Base-by-base conservation (phyloP, 2,113 vertebrate species). In the Rhinoptilus africanus region DNA sequence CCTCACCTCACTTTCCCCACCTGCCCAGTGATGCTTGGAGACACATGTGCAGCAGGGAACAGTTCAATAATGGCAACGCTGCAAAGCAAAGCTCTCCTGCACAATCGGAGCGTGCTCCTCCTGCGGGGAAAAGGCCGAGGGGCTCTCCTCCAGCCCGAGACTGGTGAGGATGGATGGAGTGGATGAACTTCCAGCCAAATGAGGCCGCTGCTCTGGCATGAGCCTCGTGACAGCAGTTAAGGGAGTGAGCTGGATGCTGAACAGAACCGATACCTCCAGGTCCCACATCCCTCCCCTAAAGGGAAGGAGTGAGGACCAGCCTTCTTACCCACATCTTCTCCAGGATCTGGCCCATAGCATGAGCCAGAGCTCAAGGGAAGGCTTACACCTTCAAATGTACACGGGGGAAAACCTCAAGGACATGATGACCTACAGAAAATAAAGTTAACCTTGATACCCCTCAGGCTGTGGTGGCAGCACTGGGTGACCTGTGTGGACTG, bases 101-200 rank as follows among this genome's bases (percentile, higher is more conserved):
- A 20, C 2, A 2, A 28, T 8, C 0, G 0, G 32, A 62, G 22
- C 57, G 20, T 0, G 0, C 22, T 60, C 8, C 35, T 94, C 45
- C 37, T 34, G 22, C 0, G 0, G 14, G 15, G 14, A 3, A 69
- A 80, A 76, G 48, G 48, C 54, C 3, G 4, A 56, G 22, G 63
- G 21, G 39, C 28, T 0, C 12, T 92, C 23, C 20, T 32, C 17
- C 80, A 94, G 48, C 63, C 18, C 9, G 2, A 76, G 69, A 14
- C 37, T 71, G 45, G 64, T 85, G 59, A 27, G 77, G 6, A 66
- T 41, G 54, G 32, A 73, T 77, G 60, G 62, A 23, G 41, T 35
- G 28, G 54, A 24, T 62, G 39, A 86, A 34, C 34, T 87, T 73
- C 22, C 39, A 87, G 80, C 17, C 1, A 11, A 72, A 73, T 3